phyloP scores from a whole-genome alignment of 2,113 vertebrate genomes.

The Zosterops hypoxanthus region DNA sequence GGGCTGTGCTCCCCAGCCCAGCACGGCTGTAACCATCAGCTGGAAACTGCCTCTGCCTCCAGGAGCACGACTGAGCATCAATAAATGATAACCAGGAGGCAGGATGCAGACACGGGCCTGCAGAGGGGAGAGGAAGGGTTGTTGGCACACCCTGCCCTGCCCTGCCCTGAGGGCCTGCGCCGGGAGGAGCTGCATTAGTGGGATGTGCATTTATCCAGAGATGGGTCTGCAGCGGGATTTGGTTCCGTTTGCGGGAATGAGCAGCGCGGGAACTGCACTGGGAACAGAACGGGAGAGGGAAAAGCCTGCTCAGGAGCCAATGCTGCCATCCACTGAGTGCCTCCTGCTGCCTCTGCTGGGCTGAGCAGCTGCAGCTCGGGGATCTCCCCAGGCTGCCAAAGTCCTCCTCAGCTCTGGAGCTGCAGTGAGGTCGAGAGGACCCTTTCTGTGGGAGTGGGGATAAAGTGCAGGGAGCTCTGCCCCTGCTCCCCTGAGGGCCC shows the following conservation, averaged over 20 bases:
- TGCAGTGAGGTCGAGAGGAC: rapidly evolving
- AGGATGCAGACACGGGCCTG: neutral
- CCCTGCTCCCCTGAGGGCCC: rapidly evolving
- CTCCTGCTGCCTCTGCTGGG: neutral
- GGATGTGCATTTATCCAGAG: neutral
- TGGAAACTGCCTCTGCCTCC: neutral
- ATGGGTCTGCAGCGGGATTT: neutral
- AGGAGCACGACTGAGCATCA: neutral
- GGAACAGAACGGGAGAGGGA: neutral
- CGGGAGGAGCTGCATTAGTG: neutral
- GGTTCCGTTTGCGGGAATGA: rapidly evolving
- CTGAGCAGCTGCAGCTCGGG: neutral
- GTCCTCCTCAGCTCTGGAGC: neutral
- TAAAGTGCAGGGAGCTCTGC: rapidly evolving
- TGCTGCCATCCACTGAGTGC: conserved; percentile 26
- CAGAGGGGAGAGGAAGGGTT: neutral
- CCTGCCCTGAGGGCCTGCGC: neutral
- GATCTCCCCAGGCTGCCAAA: neutral
- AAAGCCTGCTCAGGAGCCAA: neutral
- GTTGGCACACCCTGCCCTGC: neutral
- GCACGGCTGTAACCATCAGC: neutral
- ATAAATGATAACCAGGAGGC: too few relatives aligned
- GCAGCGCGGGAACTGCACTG: neutral
- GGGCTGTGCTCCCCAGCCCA: neutral
- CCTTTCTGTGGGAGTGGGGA: rapidly evolving